These are phyloP conservation scores for Phocoena sinus DNA, from an alignment of 2,113 vertebrate species.

Conservation along the genomic window DNA sequence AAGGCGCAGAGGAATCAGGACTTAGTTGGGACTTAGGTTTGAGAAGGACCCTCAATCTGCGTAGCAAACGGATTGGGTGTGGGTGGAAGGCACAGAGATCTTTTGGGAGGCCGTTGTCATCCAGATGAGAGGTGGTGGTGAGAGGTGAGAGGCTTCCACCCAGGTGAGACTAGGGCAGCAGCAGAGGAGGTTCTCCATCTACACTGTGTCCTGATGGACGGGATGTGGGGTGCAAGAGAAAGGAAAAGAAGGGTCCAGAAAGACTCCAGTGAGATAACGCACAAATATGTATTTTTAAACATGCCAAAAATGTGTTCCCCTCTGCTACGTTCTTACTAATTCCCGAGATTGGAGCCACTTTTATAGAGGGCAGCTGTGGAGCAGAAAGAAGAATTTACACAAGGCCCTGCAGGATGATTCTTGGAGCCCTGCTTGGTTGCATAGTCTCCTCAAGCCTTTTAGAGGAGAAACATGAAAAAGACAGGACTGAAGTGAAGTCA, in stretches of 20 bases:
- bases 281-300: neutral
- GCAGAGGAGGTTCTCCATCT: neutral
- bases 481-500: neutral
- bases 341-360: neutral
- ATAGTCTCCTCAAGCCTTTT: neutral
- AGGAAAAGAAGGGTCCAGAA: neutral
- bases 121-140: neutral
- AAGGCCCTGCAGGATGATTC: neutral
- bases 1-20: neutral
- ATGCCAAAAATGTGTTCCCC: neutral
- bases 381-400: neutral
- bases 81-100: neutral
- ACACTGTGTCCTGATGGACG: neutral
- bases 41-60: neutral
- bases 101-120: neutral
- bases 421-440: neutral
- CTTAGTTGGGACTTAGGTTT: neutral
- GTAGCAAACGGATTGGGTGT: neutral
- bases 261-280: neutral
- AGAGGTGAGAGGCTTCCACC: neutral
- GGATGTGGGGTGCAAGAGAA: neutral
- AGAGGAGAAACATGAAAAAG: neutral
- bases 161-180: accelerated
- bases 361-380: neutral
- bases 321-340: neutral